Evolutionary conservation across 1,140 invertebrate species (phyloP).

Genomic region (Cataglyphis hispanica): DNA sequence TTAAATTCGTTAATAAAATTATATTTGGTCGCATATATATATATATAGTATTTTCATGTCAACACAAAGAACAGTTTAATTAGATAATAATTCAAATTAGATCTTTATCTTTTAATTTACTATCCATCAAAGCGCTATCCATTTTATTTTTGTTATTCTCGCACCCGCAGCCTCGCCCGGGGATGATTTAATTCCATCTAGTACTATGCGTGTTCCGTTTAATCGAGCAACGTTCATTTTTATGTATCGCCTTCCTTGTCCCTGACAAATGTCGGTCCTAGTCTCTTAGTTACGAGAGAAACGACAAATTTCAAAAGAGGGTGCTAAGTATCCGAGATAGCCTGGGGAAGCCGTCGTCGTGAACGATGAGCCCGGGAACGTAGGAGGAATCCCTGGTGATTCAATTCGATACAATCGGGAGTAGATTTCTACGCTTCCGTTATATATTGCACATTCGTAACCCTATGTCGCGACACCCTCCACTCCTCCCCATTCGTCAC

Average conservation of each 20-base stretch:
- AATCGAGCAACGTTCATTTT: slow-evolving; percentile 51
- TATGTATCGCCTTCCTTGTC: slow-evolving; percentile 40
- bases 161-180: slow-evolving; percentile 4
- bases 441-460: slow-evolving; percentile 75
- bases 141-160: slow-evolving; percentile 46
- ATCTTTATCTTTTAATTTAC: slow-evolving; percentile 38
- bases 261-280: slow-evolving; percentile 42
- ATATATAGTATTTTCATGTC: background rate
- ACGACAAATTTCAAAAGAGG: slow-evolving; percentile 74
- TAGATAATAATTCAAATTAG: background rate
- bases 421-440: slow-evolving; percentile 78
- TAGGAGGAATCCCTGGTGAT: slow-evolving; percentile 72
- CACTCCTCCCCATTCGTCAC: slow-evolving; percentile 43
- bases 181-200: slow-evolving; percentile 61
- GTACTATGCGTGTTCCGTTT: slow-evolving; percentile 46
- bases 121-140: slow-evolving; percentile 8
- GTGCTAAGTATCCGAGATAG: slow-evolving; percentile 68
- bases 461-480: slow-evolving; percentile 52
- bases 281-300: slow-evolving; percentile 64
- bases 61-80: background rate
- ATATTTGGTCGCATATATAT: background rate
- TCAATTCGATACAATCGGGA: slow-evolving; percentile 81
- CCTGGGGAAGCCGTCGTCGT: slow-evolving; percentile 55
- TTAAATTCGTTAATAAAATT: background rate
- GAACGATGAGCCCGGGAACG: slow-evolving; percentile 53